phyloP scores from a whole-genome alignment of 2,888 invertebrate species.

The Osmoderma eremita region DNA sequence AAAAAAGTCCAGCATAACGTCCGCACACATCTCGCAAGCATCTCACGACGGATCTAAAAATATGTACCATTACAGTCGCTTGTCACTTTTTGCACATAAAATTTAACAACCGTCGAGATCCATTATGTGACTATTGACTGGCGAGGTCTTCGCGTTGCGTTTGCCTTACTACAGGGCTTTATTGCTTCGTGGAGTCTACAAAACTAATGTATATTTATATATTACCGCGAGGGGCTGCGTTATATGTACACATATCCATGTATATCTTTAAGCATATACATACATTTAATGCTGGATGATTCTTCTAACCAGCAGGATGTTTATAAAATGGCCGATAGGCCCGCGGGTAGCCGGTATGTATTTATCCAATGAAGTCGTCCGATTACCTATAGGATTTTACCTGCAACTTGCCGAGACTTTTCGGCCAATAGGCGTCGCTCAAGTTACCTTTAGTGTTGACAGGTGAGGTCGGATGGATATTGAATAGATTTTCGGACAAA shows the following conservation, averaged over 20 bases:
- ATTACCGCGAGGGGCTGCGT: neutral
- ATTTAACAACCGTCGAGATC: slow-evolving; percentile 30
- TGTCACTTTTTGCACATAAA: slow-evolving; percentile 38
- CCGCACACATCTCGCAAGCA: slow-evolving; percentile 3
- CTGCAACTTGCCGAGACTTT: slow-evolving; percentile 11
- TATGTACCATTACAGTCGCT: slow-evolving; percentile 32
- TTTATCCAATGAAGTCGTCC: slow-evolving; percentile 6
- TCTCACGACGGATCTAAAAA: slow-evolving; percentile 38
- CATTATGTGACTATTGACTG: slow-evolving; percentile 21
- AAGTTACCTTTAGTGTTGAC: too few relatives aligned
- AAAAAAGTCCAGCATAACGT: neutral
- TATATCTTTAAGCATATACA: too few relatives aligned
- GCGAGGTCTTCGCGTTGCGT: neutral
- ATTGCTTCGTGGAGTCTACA: slow-evolving; percentile 8
- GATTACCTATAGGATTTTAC: slow-evolving; percentile 22
- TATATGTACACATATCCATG: too few relatives aligned
- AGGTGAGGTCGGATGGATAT: too few relatives aligned
- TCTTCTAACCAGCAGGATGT: slow-evolving; percentile 27
- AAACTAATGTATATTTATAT: too few relatives aligned
- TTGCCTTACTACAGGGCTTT: slow-evolving; percentile 9
- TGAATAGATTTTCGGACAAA: too few relatives aligned
- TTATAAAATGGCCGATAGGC: slow-evolving; percentile 33
- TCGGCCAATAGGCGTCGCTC: slow-evolving; percentile 10
- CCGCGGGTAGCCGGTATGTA: neutral
- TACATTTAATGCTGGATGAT: neutral